Conservation (phyloP, 2,797 vertebrate genomes). For the Lophotriccus pileatus region DNA sequence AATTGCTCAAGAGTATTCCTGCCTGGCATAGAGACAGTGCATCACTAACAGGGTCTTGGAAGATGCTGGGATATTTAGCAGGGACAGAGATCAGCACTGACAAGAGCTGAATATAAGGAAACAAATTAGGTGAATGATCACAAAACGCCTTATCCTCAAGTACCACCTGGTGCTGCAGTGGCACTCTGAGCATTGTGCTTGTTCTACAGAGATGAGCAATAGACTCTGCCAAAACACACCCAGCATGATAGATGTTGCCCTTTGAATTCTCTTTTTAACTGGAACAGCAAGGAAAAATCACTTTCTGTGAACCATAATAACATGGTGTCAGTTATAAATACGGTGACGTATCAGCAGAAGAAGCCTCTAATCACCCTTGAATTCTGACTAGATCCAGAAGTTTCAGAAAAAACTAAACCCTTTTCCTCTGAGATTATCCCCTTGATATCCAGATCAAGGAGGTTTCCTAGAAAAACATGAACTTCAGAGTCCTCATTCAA, state of each 20-base stretch:
- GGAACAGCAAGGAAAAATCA: neutral
- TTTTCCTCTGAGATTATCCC: neutral
- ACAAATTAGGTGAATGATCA: neutral
- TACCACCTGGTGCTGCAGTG: neutral
- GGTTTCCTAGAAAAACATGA: neutral
- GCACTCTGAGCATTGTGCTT: neutral
- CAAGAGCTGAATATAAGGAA: neutral
- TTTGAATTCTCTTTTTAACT: neutral
- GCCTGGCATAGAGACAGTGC: neutral
- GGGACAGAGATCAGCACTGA: fast-evolving
- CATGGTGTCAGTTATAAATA: neutral
- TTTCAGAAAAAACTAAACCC: neutral
- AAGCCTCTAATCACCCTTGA: neutral
- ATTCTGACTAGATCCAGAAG: neutral
- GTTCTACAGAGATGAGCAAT: neutral
- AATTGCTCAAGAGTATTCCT: neutral
- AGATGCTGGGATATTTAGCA: neutral
- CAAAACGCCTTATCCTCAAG: neutral
- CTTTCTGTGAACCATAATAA: neutral
- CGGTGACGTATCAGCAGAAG: neutral
- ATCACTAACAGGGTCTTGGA: neutral
- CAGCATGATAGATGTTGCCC: neutral
- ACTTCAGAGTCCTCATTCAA: neutral
- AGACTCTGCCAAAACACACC: neutral
- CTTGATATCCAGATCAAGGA: constrained; percentile 1